phyloP scores from a whole-genome alignment of 92 coral and sea anemone genomes.

The Anthopleura xanthogrammica region DNA sequence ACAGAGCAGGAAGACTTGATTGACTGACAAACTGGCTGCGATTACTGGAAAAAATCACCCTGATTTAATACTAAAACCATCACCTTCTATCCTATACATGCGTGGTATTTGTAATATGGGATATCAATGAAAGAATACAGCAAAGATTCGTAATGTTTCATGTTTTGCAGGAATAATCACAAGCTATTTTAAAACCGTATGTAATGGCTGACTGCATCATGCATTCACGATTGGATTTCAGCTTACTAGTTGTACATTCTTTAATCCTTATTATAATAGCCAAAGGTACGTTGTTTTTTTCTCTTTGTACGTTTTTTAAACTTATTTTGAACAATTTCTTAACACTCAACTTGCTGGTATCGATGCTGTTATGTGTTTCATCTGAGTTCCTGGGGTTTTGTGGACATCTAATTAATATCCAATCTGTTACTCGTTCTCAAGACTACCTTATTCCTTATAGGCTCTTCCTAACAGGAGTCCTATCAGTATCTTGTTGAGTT shows the following conservation, averaged over 20 bases:
- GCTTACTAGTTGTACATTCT: not conserved
- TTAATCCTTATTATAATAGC: not conserved
- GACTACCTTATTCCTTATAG: too few species aligned
- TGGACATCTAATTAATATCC: too few species aligned
- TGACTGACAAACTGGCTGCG: not conserved
- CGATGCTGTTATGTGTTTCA: too few species aligned
- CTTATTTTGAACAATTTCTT: too few species aligned
- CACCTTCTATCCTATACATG: not conserved
- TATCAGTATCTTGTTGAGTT: not conserved
- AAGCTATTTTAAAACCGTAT: not conserved
- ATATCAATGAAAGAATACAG: not conserved
- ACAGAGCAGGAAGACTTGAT: not conserved
- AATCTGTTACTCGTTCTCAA: too few species aligned
- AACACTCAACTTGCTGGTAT: too few species aligned
- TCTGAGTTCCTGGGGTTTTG: too few species aligned
- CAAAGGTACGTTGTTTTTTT: conserved; percentile 11
- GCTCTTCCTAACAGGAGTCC: too few species aligned
- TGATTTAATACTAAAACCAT: not conserved
- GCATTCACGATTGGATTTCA: not conserved
- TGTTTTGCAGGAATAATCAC: too few species aligned
- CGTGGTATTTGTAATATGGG: not conserved
- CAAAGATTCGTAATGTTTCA: not conserved
- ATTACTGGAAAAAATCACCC: not conserved
- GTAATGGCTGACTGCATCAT: conserved; percentile 16
- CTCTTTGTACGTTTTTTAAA: not conserved